Base-by-base conservation (phyloP, 2,113 vertebrate species). In the Pangasianodon hypophthalmus region DNA sequence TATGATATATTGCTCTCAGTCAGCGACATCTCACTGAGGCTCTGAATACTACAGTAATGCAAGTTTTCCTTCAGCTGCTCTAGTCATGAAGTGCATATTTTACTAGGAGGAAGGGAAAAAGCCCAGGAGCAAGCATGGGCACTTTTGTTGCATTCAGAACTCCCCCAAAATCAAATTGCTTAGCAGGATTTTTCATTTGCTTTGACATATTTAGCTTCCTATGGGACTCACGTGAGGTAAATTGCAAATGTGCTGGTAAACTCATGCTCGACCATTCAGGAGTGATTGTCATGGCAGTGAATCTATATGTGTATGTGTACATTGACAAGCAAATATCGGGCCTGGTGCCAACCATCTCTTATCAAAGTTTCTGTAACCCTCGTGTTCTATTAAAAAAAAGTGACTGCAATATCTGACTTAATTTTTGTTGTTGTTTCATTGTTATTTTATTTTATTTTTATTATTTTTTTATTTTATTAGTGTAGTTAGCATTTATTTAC, bases 401-500 rank as follows among this genome's bases (percentile, higher is more conserved):
- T n/a, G n/a, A 50, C 21, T 48, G 44, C 10, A 26, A 80, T 50
- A n/a, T 14, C 46, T 50, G 46, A n/a, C 16, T 77, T 18, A 24
- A 26, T 13, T 41, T 8, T 73, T 73, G 0, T 16, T 37, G n/a
- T 41, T 71, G 0, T 2, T 37, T 16, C 16, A 5, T 32, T 29
- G 37, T 37, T 37, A 37, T 37, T 37, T 37, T 37, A 37, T 1
- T 82, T 54, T 48, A 58, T 85, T 44, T 82, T 54, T 48, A 58
- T 85, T 44, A 83, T n/a, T n/a, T n/a, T n/a, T n/a, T n/a, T n/a
- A 52, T n/a, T 82, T 54, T 48, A 58, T 85, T 44, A 83, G 41
- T 46, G 3, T 56, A 52, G 85, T 41, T 37, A 26, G 62, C 6
- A 69, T 84, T 44, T 71, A 21, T 95, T 96, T 97, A 99, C 98